Evolutionary conservation across 2,797 vertebrate genomes (phyloP).

Genomic region (Protonibea diacanthus): DNA sequence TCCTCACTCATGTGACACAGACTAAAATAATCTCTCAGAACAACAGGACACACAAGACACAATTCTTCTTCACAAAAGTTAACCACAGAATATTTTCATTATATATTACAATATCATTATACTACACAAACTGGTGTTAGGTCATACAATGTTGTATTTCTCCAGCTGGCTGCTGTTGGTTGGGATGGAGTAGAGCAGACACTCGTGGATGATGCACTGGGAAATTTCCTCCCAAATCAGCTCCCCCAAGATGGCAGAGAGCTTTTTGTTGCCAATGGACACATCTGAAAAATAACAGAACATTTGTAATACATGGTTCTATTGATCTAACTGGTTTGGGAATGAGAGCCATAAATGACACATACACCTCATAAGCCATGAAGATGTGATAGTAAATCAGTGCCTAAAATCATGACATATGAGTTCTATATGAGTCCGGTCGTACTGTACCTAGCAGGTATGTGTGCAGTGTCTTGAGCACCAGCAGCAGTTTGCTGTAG

Average conservation of each 20-base stretch:
- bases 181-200: conserved; percentile 94
- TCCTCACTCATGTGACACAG: no score
- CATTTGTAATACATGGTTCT: not conserved
- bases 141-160: conserved; percentile 89
- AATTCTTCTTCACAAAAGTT: no score
- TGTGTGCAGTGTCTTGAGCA: conserved; percentile 89
- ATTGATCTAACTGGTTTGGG: not conserved
- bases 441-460: conserved; percentile 88
- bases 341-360: not conserved
- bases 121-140: not conserved
- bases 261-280: conserved; percentile 79
- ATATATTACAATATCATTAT: not conserved
- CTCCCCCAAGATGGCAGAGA: conserved; percentile 89
- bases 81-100: not conserved
- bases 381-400: no score
- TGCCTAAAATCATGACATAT: not conserved
- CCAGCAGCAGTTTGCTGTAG: conserved; percentile 89
- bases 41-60: not conserved
- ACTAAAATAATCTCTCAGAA: no score
- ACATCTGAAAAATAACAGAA: conserved; percentile 80
- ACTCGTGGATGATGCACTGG: conserved; percentile 92
- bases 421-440: not conserved
- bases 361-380: no score
- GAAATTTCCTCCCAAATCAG: conserved; percentile 95
- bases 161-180: conserved; percentile 93